Base-by-base conservation (phyloP, 1,140 invertebrate species). In the Mizuhopecten yessoensis region DNA sequence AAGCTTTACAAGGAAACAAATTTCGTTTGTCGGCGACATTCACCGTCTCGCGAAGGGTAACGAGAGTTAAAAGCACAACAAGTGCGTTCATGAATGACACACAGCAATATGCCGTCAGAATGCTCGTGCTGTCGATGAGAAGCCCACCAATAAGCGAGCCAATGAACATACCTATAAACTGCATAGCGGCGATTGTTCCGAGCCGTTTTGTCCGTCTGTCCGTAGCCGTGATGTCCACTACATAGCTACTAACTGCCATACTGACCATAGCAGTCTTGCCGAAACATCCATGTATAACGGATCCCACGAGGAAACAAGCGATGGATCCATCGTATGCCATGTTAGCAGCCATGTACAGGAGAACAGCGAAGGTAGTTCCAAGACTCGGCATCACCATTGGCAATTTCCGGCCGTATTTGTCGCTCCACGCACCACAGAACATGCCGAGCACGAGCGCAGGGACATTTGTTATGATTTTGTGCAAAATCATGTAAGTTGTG, bases 401-500 rank as follows among this genome's bases (percentile, higher is more conserved):
- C 5, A 95, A 36, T 87, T 95, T 95, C 86, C 95, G 88, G 2
- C 95, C 95, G 49, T 95, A 92, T 89, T 94, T 93, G 86, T 96
- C 95, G 90, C 95, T 96, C 95, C 95, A 96, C 1, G 95, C 94
- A 33, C 95, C 95, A 89, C 95, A 95, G 90, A 95, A 96, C 87
- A 96, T 91, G 23, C 94, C 93, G 17, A 96, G 87, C 33, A 95
- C 91, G 20, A 95, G 86, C 2, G 95, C 95, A 20, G 95, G 95
- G 13, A 94, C 88, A 87, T 95, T 95, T 5, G 95, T 92, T 29
- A 96, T 88, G 36, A 95, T 91, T 90, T 95, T 94, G 88, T 95
- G 94, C 34, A 92, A 89, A n/a, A 96, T 93, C 13, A 95, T 91
- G 87, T 95, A 95, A 34, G 92, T 93, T 9, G 95, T 95, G 11